Conservation (phyloP, 1,140 invertebrate genomes). For the Drosophila malerkotliana region DNA sequence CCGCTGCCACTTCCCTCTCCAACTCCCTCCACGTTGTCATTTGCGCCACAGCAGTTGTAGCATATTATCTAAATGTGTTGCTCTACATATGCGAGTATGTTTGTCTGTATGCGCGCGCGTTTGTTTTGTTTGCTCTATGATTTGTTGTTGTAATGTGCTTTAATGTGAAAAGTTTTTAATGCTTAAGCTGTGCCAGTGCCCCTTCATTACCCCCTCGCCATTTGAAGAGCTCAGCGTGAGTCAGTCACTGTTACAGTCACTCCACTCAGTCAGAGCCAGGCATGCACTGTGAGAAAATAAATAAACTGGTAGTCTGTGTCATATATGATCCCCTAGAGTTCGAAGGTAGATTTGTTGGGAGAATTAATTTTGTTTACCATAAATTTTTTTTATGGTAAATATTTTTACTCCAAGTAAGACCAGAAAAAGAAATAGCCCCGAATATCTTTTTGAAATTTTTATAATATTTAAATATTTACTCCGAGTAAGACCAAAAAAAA, state of each 20-base stretch:
- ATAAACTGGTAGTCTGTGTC: no score
- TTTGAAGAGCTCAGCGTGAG: background rate
- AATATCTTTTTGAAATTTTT: no score
- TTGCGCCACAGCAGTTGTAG: conserved; percentile 79
- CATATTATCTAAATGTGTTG: conserved; percentile 82
- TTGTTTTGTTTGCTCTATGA: conserved; percentile 71
- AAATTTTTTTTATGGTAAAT: no score
- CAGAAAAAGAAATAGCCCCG: no score
- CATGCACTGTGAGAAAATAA: background rate
- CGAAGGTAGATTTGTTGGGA: no score
- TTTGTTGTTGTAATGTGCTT: conserved; percentile 82
- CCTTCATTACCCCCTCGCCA: conserved; percentile 15
- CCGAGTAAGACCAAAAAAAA: no score
- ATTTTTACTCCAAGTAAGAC: no score
- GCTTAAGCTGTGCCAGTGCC: conserved; percentile 68
- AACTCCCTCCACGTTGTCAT: conserved; percentile 46
- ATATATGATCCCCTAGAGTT: no score
- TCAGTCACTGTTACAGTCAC: background rate
- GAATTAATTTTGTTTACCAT: no score
- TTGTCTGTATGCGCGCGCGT: conserved; percentile 28
- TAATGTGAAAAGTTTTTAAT: conserved; percentile 82
- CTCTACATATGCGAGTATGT: conserved; percentile 63
- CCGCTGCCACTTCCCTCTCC: background rate
- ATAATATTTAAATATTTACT: no score
- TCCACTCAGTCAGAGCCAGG: background rate